Evolutionary conservation across 2,113 vertebrate species (phyloP).

Genomic region (Chamaea fasciata): DNA sequence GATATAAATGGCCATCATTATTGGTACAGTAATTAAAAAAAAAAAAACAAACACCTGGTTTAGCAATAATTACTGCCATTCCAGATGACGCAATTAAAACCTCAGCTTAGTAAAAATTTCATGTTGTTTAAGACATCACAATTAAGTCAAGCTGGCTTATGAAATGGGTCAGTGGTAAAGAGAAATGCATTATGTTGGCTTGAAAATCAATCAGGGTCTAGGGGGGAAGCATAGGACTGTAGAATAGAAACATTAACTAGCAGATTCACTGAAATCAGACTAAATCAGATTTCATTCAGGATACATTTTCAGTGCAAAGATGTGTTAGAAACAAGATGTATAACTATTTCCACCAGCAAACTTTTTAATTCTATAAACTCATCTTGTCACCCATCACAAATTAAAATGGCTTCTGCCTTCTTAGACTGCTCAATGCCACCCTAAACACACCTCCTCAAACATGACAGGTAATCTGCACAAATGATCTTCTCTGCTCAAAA

Average conservation of each 20-base stretch:
- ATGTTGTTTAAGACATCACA: not conserved
- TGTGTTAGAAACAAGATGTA: not conserved
- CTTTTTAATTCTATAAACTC: not conserved
- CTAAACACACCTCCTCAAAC: not conserved
- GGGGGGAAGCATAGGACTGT: not conserved
- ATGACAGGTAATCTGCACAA: not conserved
- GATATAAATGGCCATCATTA: not conserved
- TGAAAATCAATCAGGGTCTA: not conserved
- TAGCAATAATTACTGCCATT: not conserved
- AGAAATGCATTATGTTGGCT: not conserved
- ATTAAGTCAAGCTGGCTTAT: not conserved
- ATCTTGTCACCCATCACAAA: not conserved
- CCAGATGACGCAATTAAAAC: not conserved
- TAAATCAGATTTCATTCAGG: not conserved
- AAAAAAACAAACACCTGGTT: accelerated
- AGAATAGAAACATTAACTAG: not conserved
- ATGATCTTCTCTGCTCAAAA: not conserved
- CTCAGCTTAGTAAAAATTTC: not conserved
- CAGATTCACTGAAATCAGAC: not conserved
- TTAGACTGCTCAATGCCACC: not conserved
- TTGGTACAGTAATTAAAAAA: not conserved
- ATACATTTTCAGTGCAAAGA: not conserved
- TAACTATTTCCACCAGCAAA: not conserved
- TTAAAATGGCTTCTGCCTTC: not conserved
- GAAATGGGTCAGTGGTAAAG: not conserved